These are phyloP conservation scores for Rhinolophus sinicus DNA, from an alignment of 2,113 vertebrate species.

Conservation along the genomic window DNA sequence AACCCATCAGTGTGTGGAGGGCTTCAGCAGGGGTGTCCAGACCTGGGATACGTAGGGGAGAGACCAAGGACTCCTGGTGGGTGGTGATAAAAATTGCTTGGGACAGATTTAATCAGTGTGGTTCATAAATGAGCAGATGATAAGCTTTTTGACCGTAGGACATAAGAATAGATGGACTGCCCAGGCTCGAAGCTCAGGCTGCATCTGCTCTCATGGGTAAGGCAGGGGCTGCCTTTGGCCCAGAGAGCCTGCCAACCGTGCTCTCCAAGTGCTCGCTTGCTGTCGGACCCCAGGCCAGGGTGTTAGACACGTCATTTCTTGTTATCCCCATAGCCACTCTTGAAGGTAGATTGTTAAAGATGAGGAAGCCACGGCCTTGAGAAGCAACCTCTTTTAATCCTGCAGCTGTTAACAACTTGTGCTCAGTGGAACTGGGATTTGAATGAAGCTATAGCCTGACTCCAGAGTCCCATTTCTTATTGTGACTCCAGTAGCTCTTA, in stretches of 20 bases:
- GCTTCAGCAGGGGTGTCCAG: background rate
- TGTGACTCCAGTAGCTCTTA: background rate
- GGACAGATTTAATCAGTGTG: background rate
- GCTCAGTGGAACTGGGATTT: background rate
- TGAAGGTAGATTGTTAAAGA: background rate
- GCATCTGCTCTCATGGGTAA: background rate
- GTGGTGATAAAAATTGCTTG: background rate
- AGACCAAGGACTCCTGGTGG: background rate
- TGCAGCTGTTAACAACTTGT: background rate
- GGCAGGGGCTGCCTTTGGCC: background rate
- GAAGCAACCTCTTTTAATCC: background rate
- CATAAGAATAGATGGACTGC: background rate
- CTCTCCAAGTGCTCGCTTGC: background rate
- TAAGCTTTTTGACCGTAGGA: background rate
- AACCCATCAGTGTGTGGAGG: background rate
- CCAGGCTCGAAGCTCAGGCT: background rate
- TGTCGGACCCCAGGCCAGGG: background rate
- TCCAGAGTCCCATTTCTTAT: background rate
- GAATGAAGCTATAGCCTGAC: background rate
- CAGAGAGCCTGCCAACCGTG: accelerated
- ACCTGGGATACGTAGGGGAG: background rate
- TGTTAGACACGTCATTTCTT: background rate
- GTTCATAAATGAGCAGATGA: background rate
- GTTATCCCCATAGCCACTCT: background rate
- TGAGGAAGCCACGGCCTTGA: background rate